These are phyloP conservation scores for Hippopotamyrus pictus DNA, from an alignment of 2,797 vertebrate species.

Conservation along the genomic window DNA sequence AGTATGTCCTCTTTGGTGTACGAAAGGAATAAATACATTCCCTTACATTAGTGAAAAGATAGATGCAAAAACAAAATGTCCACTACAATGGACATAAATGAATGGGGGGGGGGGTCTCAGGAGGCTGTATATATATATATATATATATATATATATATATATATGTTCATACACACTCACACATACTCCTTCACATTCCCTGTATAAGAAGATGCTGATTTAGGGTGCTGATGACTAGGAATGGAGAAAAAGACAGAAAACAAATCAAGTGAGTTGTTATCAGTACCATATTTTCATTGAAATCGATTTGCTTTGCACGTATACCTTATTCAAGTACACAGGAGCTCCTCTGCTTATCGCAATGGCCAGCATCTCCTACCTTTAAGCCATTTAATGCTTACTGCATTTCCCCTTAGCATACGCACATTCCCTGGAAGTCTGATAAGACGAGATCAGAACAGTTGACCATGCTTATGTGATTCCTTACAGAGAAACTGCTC, in stretches of 20 bases:
- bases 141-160: neutral
- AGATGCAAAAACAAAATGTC: no score
- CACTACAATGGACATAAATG: no score
- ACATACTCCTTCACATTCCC: neutral
- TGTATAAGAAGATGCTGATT: neutral
- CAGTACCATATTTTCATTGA: neutral
- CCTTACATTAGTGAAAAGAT: no score
- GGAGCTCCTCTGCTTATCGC: constrained; percentile 8
- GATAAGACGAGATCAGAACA: constrained; percentile 19
- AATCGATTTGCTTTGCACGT: constrained; percentile 6
- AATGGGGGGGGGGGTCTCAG: no score
- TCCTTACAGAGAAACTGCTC: constrained; percentile 1
- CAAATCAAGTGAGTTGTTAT: constrained; percentile 16
- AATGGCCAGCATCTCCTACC: neutral
- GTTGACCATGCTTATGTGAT: constrained; percentile 3
- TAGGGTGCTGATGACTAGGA: neutral
- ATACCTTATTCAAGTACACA: neutral
- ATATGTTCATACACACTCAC: neutral
- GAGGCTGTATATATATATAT: neutral
- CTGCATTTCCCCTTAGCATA: neutral
- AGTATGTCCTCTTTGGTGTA: no score
- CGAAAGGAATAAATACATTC: no score
- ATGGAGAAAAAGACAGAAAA: neutral
- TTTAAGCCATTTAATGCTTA: constrained; percentile 9
- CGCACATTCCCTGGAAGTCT: constrained; percentile 9